A percentile compares a stretch with the other conserved stretches of the same genome.
Conservation (phyloP, 2,113 vertebrate genomes). For the Gasterosteus nipponicus region DNA sequence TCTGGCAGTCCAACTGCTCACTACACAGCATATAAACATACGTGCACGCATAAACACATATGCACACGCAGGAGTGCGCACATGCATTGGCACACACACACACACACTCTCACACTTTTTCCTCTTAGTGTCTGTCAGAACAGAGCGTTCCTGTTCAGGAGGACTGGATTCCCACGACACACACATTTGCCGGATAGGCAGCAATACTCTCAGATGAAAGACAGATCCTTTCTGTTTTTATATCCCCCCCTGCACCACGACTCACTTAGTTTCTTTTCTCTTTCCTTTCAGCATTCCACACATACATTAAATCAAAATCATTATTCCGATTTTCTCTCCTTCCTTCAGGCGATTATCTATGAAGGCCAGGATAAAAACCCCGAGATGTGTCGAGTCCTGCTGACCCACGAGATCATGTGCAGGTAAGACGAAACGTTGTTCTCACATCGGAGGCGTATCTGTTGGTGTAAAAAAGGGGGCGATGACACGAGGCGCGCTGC, state of each 20-base stretch:
- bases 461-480: slow-evolving; percentile 42
- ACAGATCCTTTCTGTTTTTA: slow-evolving; percentile 50
- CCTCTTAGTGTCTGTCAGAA: slow-evolving; percentile 71
- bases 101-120: slow-evolving; percentile 56
- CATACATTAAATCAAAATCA: slow-evolving; percentile 14
- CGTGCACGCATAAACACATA: slow-evolving; percentile 64
- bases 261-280: slow-evolving; percentile 24
- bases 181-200: slow-evolving; percentile 69
- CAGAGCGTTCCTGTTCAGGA: slow-evolving; percentile 72
- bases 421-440: slow-evolving; percentile 84
- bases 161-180: slow-evolving; percentile 72
- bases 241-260: slow-evolving; percentile 15
- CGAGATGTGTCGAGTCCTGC: slow-evolving; percentile 96
- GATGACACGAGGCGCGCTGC: slow-evolving; percentile 46
- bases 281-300: slow-evolving; percentile 6
- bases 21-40: slow-evolving; percentile 73
- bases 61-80: slow-evolving; percentile 42
- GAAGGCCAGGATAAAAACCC: slow-evolving; percentile 99
- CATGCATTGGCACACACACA: slow-evolving; percentile 16
- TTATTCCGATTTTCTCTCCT: slow-evolving; percentile 12
- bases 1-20: slow-evolving; percentile 83
- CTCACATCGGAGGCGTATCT: slow-evolving; percentile 35
- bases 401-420: slow-evolving; percentile 99
- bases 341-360: slow-evolving; percentile 90
- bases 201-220: slow-evolving; percentile 70